Conservation (phyloP, 1,140 invertebrate genomes). For the Mya arenaria region DNA sequence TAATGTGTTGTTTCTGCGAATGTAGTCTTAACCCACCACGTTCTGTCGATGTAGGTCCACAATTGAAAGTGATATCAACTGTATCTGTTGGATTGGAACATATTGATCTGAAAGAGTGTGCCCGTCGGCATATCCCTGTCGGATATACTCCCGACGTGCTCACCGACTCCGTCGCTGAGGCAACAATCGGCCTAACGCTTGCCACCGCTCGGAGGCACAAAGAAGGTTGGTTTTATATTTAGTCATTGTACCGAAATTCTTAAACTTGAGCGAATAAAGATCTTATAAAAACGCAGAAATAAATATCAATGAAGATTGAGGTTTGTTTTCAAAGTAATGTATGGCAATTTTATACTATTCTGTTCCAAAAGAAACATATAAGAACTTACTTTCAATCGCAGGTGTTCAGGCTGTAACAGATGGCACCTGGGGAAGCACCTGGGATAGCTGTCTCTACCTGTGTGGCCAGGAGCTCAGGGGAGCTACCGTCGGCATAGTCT, state of each 20-base stretch:
- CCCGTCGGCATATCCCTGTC: conserved; percentile 79
- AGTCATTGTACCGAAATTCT: too few species aligned
- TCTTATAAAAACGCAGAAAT: neutral
- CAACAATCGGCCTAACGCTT: conserved; percentile 90
- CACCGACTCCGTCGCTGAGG: conserved; percentile 95
- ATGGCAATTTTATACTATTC: neutral
- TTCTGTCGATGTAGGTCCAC: conserved; percentile 84
- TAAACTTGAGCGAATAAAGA: too few species aligned
- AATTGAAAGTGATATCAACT: conserved; percentile 92
- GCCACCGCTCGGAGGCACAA: conserved; percentile 91
- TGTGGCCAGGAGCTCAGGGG: conserved; percentile 90
- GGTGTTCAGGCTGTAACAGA: conserved; percentile 59
- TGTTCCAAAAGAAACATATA: neutral
- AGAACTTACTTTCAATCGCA: too few species aligned
- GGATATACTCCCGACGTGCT: conserved; percentile 96
- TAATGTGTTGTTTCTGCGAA: too few species aligned
- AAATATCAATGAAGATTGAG: neutral
- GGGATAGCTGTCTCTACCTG: conserved; percentile 94
- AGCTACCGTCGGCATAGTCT: conserved; percentile 93
- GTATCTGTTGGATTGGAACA: conserved; percentile 92
- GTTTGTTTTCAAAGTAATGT: neutral
- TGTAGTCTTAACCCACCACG: neutral
- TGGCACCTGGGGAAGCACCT: conserved; percentile 86
- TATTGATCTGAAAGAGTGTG: conserved; percentile 82
- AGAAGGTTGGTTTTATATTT: conserved; percentile 84